Percentiles rank a stretch among this genome's conserved stretches.
Conservation (phyloP, 2,797 vertebrate species). For the Anniella stebbinsi region DNA sequence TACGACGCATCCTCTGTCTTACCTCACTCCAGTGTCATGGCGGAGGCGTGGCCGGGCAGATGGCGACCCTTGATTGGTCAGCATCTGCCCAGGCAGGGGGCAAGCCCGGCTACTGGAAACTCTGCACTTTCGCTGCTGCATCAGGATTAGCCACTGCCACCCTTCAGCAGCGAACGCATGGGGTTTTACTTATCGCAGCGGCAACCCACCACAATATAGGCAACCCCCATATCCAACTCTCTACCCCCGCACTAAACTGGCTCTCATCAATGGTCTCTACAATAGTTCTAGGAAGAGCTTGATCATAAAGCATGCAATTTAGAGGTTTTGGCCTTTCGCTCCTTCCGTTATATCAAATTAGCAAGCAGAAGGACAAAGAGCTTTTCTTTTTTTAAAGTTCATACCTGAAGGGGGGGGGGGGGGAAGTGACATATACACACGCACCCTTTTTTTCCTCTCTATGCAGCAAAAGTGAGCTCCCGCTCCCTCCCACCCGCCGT, state of each 20-base stretch:
- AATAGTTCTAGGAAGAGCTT: conserved; percentile 44
- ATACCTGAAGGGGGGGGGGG: background rate
- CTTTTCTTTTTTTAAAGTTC: conserved; percentile 51
- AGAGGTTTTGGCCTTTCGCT: background rate
- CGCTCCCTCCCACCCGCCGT: conserved; percentile 16
- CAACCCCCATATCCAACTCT: background rate
- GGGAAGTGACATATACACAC: background rate
- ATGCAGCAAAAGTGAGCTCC: conserved; percentile 36
- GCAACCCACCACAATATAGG: no score
- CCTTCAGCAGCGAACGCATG: no score
- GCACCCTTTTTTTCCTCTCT: conserved; percentile 54
- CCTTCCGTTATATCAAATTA: conserved; percentile 47
- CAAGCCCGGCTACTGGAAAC: no score
- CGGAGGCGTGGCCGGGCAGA: no score
- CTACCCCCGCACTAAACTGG: background rate
- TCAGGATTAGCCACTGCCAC: no score
- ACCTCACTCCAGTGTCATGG: no score
- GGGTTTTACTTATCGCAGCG: no score
- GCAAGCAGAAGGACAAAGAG: conserved; percentile 56
- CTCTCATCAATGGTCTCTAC: conserved; percentile 39
- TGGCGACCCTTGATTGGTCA: no score
- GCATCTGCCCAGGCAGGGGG: no score
- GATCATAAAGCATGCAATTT: conserved; percentile 23
- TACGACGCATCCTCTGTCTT: no score
- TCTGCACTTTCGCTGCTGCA: no score